Percentiles rank a stretch among this genome's conserved stretches.
Conservation (phyloP, 2,888 invertebrate genomes). For the Drosophila lacicola region DNA sequence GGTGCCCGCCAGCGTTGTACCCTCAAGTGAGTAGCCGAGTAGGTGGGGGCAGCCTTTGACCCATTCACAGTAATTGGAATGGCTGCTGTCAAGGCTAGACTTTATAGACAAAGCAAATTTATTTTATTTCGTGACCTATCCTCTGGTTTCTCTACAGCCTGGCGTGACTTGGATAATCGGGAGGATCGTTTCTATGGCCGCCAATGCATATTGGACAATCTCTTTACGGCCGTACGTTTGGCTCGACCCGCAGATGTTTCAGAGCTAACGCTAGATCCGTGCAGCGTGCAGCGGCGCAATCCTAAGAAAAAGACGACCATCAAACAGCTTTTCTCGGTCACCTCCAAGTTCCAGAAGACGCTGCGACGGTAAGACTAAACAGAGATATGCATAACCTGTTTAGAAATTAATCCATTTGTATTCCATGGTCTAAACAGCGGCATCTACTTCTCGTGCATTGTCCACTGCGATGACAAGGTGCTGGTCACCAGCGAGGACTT, state of each 20-base stretch:
- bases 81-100: no score
- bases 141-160: constrained; percentile 87
- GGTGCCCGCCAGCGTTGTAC: constrained; percentile 93
- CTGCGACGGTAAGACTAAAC: constrained; percentile 88
- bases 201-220: constrained; percentile 90
- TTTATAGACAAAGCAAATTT: no score
- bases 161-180: constrained; percentile 93
- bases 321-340: constrained; percentile 96
- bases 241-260: constrained; percentile 87
- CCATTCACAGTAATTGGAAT: no score
- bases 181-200: constrained; percentile 89
- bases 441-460: constrained; percentile 95
- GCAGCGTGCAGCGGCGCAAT: constrained; percentile 89
- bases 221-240: constrained; percentile 90
- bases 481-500: constrained; percentile 98
- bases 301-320: constrained; percentile 95
- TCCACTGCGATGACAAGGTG: constrained; percentile 98
- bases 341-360: constrained; percentile 98
- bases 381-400: background rate
- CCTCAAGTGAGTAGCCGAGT: constrained; percentile 91
- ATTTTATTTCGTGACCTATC: background rate
- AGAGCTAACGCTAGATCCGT: constrained; percentile 89
- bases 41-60: no score
- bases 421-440: constrained; percentile 88
- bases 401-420: no score